Evolutionary conservation across 2,113 vertebrate species (phyloP).

Genomic region (Chlamydotis undulata): DNA sequence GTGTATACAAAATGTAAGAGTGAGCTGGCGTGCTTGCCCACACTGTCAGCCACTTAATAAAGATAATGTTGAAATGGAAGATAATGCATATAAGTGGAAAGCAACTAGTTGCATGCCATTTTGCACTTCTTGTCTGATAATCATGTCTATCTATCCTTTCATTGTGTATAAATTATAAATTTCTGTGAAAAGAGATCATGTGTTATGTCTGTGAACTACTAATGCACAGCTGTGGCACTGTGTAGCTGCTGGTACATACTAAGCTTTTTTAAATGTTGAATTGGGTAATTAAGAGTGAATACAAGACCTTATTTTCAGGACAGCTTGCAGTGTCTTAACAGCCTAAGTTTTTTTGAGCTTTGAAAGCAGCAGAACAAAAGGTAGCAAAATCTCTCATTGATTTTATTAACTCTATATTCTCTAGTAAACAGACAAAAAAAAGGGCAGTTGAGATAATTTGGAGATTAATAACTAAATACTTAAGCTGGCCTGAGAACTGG

Average conservation of each 20-base stretch:
- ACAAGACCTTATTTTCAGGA: neutral
- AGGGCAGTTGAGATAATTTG: neutral
- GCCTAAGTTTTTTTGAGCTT: neutral
- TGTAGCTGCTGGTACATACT: neutral
- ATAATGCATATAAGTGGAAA: neutral
- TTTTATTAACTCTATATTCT: neutral
- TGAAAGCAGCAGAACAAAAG: neutral
- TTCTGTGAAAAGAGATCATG: neutral
- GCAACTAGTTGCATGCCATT: constrained; percentile 28
- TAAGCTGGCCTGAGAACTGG: neutral
- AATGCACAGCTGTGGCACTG: neutral
- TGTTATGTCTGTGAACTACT: constrained; percentile 17
- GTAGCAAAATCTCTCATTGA: neutral
- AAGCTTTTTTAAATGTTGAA: neutral
- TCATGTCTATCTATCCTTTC: neutral
- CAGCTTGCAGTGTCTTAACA: neutral
- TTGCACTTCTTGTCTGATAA: constrained; percentile 40
- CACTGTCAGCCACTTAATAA: neutral
- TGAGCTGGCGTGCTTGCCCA: neutral
- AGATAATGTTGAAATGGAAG: neutral
- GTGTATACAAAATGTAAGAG: neutral
- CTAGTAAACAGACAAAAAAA: neutral
- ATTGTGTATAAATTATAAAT: constrained; percentile 5
- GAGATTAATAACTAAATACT: neutral
- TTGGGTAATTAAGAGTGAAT: neutral